Conservation (phyloP, 1,140 invertebrate species). For the Charaxes varanes region DNA sequence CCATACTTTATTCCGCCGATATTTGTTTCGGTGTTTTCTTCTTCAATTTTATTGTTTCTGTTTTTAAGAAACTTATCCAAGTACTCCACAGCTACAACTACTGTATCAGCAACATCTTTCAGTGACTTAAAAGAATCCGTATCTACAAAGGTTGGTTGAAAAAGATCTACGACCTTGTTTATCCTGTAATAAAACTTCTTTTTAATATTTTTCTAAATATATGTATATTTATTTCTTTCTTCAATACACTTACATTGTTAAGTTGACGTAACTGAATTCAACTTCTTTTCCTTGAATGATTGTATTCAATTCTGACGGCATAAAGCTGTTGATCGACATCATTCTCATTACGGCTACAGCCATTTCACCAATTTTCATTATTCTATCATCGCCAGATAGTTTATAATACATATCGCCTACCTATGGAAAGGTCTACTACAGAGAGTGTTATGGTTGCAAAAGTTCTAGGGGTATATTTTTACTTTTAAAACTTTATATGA, state of each 20-base stretch:
- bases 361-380: slow-evolving; percentile 43
- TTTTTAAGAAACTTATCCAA: slow-evolving; percentile 39
- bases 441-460: background rate
- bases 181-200: slow-evolving; percentile 45
- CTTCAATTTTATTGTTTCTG: slow-evolving; percentile 8
- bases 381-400: slow-evolving; percentile 42
- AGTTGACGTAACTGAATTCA: slow-evolving; percentile 55
- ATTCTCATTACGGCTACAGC: slow-evolving; percentile 65
- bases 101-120: slow-evolving; percentile 34
- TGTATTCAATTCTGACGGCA: slow-evolving; percentile 61
- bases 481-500: too few species aligned
- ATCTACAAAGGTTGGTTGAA: slow-evolving; percentile 52
- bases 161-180: slow-evolving; percentile 44
- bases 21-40: slow-evolving; percentile 11
- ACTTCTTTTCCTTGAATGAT: slow-evolving; percentile 27
- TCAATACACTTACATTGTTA: slow-evolving; percentile 55
- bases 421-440: slow-evolving; percentile 23
- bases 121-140: slow-evolving; percentile 49
- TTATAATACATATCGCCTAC: slow-evolving; percentile 59
- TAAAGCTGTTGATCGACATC: slow-evolving; percentile 59
- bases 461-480: too few species aligned
- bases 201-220: too few species aligned
- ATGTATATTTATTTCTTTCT: slow-evolving; percentile 14
- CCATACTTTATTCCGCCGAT: slow-evolving; percentile 10
- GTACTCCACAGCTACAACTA: slow-evolving; percentile 34